Conservation (phyloP, 2,888 invertebrate species). For the Cremastinae sp. region DNA sequence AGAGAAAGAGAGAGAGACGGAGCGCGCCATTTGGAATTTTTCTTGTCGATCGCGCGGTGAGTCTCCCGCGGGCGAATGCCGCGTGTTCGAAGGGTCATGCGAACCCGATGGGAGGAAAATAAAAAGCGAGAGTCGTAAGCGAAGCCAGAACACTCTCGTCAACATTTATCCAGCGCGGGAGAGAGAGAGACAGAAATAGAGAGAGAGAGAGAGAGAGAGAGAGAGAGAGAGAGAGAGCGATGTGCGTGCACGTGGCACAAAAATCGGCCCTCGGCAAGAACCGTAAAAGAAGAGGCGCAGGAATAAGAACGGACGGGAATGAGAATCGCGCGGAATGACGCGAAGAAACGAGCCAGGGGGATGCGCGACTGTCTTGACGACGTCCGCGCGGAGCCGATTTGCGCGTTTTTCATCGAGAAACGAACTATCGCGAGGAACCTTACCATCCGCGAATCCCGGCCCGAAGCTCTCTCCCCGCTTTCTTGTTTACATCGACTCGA, state of each 20-base stretch:
- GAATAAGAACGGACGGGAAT: constrained; percentile 24
- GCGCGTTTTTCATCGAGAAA: constrained; percentile 56
- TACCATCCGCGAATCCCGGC: constrained; percentile 18
- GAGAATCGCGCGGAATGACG: constrained; percentile 36
- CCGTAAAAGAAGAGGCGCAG: constrained; percentile 24
- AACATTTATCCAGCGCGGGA: constrained; percentile 32
- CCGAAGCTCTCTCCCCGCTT: constrained; percentile 30
- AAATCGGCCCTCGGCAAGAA: constrained; percentile 37
- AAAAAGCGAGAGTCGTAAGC: constrained; percentile 1
- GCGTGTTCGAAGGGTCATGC: constrained; percentile 33
- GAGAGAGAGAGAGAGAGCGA: constrained; percentile 34
- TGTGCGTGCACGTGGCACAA: constrained; percentile 32
- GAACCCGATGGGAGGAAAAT: constrained; percentile 26
- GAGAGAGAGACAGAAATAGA: too few relatives aligned
- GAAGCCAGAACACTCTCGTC: constrained; percentile 28
- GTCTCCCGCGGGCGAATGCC: constrained; percentile 50
- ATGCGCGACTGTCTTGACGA: constrained; percentile 2
- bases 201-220: too few relatives aligned
- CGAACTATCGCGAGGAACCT: constrained; percentile 34
- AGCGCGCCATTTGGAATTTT: constrained; percentile 70
- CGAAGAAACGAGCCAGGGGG: constrained; percentile 14
- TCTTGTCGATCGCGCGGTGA: constrained; percentile 38
- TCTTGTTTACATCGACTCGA: constrained; percentile 12
- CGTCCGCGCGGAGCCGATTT: constrained; percentile 51
- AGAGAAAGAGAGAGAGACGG: background rate